A percentile compares a stretch with the other conserved stretches of the same genome.
phyloP scores from a whole-genome alignment of 23 tunicate genomes.

The Aplidium turbinatum region DNA sequence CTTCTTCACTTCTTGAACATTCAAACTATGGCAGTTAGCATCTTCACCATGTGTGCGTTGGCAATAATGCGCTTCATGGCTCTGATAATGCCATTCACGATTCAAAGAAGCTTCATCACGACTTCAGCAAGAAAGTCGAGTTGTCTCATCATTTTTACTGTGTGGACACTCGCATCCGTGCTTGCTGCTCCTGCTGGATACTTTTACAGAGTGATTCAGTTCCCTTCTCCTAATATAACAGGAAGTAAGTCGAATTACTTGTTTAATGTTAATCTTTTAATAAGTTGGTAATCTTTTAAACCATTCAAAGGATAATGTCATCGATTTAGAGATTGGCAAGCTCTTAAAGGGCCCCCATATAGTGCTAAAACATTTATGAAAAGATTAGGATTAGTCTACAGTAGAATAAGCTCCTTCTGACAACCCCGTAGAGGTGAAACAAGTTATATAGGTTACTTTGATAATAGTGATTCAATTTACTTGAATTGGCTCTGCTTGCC shows the following conservation, averaged over 20 bases:
- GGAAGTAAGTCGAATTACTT: not conserved
- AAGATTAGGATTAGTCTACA: too few species aligned
- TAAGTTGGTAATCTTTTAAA: not conserved
- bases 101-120: constrained; percentile 55
- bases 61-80: constrained; percentile 78
- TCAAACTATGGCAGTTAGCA: constrained; percentile 39
- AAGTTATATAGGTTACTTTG: too few species aligned
- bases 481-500: too few species aligned
- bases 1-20: constrained; percentile 38
- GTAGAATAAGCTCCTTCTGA: too few species aligned
- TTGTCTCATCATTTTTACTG: constrained; percentile 13
- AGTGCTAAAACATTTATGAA: too few species aligned
- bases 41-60: constrained; percentile 63
- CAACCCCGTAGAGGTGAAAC: too few species aligned
- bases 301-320: too few species aligned
- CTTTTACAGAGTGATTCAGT: not conserved
- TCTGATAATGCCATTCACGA: constrained; percentile 52
- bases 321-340: too few species aligned
- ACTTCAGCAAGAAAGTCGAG: constrained; percentile 41
- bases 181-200: constrained; percentile 37
- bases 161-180: constrained; percentile 35
- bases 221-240: not conserved
- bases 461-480: too few species aligned
- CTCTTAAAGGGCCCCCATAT: too few species aligned
- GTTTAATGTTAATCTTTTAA: not conserved